These are phyloP conservation scores for Caenorhabditis auriculariae DNA, from an alignment of 2,888 invertebrate genomes.

Conservation along the genomic window DNA sequence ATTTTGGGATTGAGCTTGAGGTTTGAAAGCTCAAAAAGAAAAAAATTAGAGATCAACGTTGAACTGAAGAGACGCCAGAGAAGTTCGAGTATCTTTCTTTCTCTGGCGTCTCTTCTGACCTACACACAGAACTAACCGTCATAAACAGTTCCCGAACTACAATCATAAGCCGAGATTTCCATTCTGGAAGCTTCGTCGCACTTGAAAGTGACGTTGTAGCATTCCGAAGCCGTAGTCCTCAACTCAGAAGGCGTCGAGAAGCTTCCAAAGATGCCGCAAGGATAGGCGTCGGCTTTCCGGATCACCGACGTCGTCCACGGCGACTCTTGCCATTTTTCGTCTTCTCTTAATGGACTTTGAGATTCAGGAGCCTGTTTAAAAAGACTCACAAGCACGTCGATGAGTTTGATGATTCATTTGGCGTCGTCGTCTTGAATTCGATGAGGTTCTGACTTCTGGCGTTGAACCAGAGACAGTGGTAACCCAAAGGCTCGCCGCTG, in stretches of 20 bases:
- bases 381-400: constrained; percentile 31
- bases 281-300: constrained; percentile 24
- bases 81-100: too few relatives aligned
- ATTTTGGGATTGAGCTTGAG: too few relatives aligned
- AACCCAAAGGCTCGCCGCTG: constrained; percentile 52
- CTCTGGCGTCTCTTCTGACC: not conserved
- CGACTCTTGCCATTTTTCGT: constrained; percentile 18
- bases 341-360: too few relatives aligned
- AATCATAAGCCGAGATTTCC: constrained; percentile 42
- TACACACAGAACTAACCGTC: constrained; percentile 28
- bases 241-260: constrained; percentile 39
- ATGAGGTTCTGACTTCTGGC: constrained; percentile 48
- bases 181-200: constrained; percentile 31
- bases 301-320: constrained; percentile 36
- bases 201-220: constrained; percentile 46
- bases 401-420: constrained; percentile 26
- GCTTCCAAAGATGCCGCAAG: constrained; percentile 34
- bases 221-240: constrained; percentile 22
- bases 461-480: constrained; percentile 52
- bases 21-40: too few relatives aligned
- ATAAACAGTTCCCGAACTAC: constrained; percentile 40
- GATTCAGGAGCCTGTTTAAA: too few relatives aligned
- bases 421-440: constrained; percentile 49
- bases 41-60: too few relatives aligned
- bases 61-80: too few relatives aligned